A percentile compares a stretch with the other conserved stretches of the same genome.
Conservation (phyloP, 1,140 invertebrate species). For the Lepidotrigona ventralis region DNA sequence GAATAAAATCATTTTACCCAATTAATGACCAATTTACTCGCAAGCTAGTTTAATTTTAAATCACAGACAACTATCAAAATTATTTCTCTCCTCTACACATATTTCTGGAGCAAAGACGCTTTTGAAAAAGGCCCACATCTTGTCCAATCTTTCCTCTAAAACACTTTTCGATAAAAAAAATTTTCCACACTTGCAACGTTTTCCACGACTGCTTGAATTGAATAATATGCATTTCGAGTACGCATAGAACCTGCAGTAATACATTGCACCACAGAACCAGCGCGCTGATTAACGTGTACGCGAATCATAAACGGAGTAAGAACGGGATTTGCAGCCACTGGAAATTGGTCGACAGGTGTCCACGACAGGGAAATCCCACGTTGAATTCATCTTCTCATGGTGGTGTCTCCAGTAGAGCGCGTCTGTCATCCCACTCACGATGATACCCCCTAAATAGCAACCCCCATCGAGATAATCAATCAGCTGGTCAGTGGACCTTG, state of each 20-base stretch:
- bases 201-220: no score
- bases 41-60: no score
- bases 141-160: no score
- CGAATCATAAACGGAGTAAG: neutral
- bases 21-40: no score
- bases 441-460: slow-evolving; percentile 78
- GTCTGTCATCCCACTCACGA: slow-evolving; percentile 69
- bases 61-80: no score
- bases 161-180: no score
- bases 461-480: slow-evolving; percentile 79
- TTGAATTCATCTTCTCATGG: slow-evolving; percentile 43
- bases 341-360: slow-evolving; percentile 22
- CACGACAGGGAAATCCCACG: slow-evolving; percentile 10
- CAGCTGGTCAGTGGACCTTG: slow-evolving; percentile 79
- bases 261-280: neutral
- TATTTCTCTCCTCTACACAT: no score
- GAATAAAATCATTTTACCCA: no score
- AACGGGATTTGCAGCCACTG: neutral
- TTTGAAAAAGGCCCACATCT: no score
- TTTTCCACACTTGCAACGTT: no score
- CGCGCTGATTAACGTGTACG: neutral
- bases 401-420: slow-evolving; percentile 45
- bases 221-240: no score
- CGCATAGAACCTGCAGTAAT: neutral
- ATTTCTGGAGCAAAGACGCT: no score